Percentiles rank a stretch among this genome's conserved stretches.
phyloP scores from a whole-genome alignment of 2,113 vertebrate species.

The Ptyas mucosa region DNA sequence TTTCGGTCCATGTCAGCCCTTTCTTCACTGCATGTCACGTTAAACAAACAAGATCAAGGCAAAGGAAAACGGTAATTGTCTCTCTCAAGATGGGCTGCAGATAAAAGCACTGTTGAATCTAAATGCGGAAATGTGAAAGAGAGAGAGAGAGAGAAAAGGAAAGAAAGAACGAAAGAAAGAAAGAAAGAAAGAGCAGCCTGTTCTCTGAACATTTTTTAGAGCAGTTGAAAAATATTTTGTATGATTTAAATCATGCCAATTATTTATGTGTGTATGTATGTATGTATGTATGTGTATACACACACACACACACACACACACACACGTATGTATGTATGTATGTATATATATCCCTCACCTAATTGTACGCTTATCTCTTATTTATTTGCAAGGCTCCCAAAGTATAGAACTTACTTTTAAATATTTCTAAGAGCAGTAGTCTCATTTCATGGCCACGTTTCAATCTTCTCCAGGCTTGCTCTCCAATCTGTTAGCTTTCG shows the following conservation, averaged over 20 bases:
- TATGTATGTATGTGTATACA: no score
- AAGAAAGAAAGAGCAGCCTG: conserved; percentile 1
- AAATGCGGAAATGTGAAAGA: conserved; percentile 71
- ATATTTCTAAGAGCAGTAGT: background rate
- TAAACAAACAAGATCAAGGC: conserved; percentile 99
- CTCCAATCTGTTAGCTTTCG: background rate
- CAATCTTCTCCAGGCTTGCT: background rate
- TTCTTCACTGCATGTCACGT: conserved; percentile 95
- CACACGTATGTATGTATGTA: no score
- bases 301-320: no score
- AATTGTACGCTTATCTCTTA: background rate
- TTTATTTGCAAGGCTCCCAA: background rate
- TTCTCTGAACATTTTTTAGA: conserved; percentile 49
- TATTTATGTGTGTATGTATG: background rate
- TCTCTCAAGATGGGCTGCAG: conserved; percentile 86
- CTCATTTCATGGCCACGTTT: background rate
- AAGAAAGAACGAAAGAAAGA: background rate
- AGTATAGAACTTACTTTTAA: background rate
- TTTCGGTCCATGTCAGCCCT: conserved; percentile 96
- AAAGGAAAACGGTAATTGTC: conserved; percentile 91
- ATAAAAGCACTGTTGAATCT: conserved; percentile 76
- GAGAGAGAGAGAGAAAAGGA: background rate
- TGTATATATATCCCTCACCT: background rate
- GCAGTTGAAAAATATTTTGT: conserved; percentile 37
- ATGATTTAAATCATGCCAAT: conserved; percentile 37